phyloP scores from a whole-genome alignment of 2,113 vertebrate species.

The Pedetes capensis region DNA sequence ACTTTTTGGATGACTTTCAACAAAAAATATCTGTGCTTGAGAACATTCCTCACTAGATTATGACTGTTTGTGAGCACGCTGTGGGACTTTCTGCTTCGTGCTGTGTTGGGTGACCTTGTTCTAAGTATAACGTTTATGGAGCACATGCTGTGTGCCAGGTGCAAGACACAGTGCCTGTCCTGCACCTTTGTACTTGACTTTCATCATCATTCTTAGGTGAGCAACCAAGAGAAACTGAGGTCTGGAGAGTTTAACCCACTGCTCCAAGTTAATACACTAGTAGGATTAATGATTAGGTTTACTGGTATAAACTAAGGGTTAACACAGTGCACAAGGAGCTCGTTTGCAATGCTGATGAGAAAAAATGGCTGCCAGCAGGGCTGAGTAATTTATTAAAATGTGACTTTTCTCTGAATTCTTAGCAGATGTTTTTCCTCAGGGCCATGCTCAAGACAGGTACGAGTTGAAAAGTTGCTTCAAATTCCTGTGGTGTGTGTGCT shows the following conservation, averaged over 20 bases:
- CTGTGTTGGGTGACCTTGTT: neutral
- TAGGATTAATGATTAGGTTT: neutral
- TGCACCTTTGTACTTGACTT: too few species aligned
- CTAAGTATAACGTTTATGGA: neutral
- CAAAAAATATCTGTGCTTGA: neutral
- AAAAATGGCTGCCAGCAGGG: neutral
- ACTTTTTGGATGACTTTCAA: neutral
- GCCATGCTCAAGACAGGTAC: neutral
- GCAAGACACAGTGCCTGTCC: neutral
- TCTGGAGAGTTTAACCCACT: neutral
- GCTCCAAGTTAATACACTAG: neutral
- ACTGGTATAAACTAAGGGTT: neutral
- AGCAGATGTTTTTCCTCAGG: neutral
- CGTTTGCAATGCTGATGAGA: neutral
- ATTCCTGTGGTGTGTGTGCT: neutral
- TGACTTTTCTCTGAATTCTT: neutral
- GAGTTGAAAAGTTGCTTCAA: neutral
- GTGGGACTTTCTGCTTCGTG: neutral
- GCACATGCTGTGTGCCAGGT: rapidly evolving
- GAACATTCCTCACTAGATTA: neutral
- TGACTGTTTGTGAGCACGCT: neutral
- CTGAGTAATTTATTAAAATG: neutral
- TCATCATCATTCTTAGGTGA: neutral
- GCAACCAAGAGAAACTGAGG: neutral
- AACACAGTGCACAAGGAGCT: neutral